phyloP scores from a whole-genome alignment of 2,888 invertebrate genomes.

The Apamea sordens region DNA sequence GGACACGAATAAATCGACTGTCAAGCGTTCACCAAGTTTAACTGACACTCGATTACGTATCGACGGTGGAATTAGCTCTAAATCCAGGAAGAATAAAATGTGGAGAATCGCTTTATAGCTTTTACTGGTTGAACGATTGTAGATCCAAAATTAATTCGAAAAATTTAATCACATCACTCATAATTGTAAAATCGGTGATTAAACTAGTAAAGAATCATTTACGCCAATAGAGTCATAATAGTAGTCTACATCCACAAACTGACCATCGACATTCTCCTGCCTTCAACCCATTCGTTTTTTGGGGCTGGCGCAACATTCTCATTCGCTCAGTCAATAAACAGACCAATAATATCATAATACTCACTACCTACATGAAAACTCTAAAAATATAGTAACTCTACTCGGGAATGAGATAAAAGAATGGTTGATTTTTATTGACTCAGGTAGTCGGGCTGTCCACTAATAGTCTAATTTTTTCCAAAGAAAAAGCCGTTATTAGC shows the following conservation, averaged over 20 bases:
- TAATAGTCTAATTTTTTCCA: background rate
- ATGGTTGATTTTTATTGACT: background rate
- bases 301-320: too few relatives aligned
- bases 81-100: conserved; percentile 41
- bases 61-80: conserved; percentile 49
- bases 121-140: background rate
- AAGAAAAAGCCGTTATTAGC: background rate
- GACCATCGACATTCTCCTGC: too few relatives aligned
- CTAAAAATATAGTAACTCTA: background rate
- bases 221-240: background rate
- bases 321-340: background rate
- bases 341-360: background rate
- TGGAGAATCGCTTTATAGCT: conserved; percentile 5
- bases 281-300: too few relatives aligned
- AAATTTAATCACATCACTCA: background rate
- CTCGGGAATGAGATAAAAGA: background rate
- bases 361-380: background rate
- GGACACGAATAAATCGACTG: conserved; percentile 50
- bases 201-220: background rate
- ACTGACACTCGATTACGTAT: conserved; percentile 57
- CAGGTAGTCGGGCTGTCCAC: too few relatives aligned
- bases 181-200: background rate
- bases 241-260: too few relatives aligned
- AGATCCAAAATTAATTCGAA: background rate
- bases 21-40: conserved; percentile 48